A percentile compares a stretch with the other conserved stretches of the same genome.
Conservation (phyloP, 2,113 vertebrate species). For the Columba livia region DNA sequence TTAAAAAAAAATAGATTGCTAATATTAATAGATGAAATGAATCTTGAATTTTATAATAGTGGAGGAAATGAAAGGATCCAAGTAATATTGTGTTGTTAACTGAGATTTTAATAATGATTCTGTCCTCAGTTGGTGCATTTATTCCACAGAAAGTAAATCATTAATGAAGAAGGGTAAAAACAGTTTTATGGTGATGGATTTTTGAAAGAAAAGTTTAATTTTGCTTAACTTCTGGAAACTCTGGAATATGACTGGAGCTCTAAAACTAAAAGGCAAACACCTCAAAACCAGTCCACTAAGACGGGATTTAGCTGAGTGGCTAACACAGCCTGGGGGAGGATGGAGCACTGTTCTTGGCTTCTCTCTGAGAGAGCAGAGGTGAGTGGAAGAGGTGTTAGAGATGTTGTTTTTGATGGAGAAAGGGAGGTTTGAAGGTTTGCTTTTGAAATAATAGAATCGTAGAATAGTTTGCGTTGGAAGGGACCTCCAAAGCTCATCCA, state of each 20-base stretch:
- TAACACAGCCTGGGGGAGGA: background rate
- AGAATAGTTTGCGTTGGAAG: no score
- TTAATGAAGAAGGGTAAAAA: constrained; percentile 53
- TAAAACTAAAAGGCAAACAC: background rate
- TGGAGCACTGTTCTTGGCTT: background rate
- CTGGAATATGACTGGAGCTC: background rate
- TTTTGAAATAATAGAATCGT: no score
- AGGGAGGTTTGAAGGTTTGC: background rate
- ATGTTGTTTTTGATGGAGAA: background rate
- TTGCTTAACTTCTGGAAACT: background rate
- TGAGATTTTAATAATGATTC: constrained; percentile 72
- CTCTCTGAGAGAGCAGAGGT: background rate
- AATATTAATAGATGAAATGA: constrained; percentile 70
- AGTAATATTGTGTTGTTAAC: constrained; percentile 68
- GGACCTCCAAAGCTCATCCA: no score
- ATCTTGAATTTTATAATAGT: constrained; percentile 70
- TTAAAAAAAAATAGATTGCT: constrained; percentile 59
- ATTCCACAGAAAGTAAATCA: constrained; percentile 52
- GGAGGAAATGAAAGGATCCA: constrained; percentile 52
- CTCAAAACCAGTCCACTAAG: background rate
- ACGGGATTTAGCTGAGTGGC: background rate
- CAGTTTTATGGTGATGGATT: constrained; percentile 35
- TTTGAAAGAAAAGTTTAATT: constrained; percentile 46
- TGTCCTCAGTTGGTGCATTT: constrained; percentile 58
- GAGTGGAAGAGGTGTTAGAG: background rate